Evolutionary conservation across 2,113 vertebrate species (phyloP).

Genomic region (Actinemys pallida): DNA sequence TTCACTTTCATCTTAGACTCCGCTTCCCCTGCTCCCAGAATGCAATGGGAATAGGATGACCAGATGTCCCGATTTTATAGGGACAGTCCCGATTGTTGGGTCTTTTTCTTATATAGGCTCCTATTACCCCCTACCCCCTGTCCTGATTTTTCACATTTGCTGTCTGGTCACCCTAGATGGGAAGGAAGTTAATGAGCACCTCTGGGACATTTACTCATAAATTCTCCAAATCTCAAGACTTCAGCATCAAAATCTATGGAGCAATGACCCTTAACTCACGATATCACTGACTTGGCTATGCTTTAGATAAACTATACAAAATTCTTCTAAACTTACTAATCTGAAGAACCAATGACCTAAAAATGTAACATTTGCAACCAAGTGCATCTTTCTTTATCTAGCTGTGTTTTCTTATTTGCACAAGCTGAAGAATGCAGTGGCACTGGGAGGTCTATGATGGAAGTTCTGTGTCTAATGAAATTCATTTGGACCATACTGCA

Average conservation of each 20-base stretch:
- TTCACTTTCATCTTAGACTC: not conserved
- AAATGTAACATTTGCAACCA: conserved; percentile 33
- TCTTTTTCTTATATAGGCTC: too few species aligned
- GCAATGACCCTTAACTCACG: not conserved
- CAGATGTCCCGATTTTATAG: too few species aligned
- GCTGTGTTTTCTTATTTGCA: conserved; percentile 50
- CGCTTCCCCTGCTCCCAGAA: rapidly evolving
- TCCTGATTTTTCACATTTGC: too few species aligned
- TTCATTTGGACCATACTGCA: conserved; percentile 50
- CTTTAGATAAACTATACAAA: not conserved
- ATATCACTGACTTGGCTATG: not conserved
- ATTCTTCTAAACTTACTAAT: conserved; percentile 7
- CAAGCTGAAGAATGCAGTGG: conserved; percentile 41
- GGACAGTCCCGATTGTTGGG: too few species aligned
- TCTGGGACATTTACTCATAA: not conserved
- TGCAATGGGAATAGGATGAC: not conserved
- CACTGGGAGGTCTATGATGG: conserved; percentile 46
- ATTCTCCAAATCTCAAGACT: not conserved
- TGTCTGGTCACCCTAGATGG: not conserved
- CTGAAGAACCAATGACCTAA: conserved; percentile 41
- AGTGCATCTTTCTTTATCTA: conserved; percentile 49
- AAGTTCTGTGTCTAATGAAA: conserved; percentile 62
- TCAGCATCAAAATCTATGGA: not conserved
- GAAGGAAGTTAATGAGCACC: not conserved
- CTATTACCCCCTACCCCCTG: too few species aligned